Conservation (phyloP, 1,140 invertebrate genomes). For the Lamellibrachia luymesi region DNA sequence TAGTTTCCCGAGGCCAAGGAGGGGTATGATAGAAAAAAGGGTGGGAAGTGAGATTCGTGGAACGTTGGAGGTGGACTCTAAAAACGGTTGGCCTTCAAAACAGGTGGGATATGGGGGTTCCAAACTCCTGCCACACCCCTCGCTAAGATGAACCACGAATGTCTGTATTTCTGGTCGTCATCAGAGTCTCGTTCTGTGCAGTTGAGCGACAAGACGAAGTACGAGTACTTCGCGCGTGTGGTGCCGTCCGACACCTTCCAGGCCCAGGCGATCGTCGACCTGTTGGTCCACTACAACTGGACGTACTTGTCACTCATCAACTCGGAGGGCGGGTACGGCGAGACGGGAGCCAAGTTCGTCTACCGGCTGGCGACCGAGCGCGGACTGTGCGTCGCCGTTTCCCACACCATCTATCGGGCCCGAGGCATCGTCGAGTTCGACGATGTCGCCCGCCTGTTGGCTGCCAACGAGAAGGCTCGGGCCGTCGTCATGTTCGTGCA, state of each 20-base stretch:
- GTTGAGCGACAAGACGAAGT: slow-evolving; percentile 45
- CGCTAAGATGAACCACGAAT: too few species aligned
- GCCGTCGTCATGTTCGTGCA: neutral
- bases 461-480: neutral
- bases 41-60: too few species aligned
- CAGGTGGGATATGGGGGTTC: too few species aligned
- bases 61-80: too few species aligned
- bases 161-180: neutral
- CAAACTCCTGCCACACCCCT: neutral
- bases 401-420: neutral
- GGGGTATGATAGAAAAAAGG: too few species aligned
- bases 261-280: slow-evolving; percentile 69
- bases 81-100: too few species aligned
- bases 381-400: neutral
- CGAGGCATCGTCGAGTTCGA: neutral
- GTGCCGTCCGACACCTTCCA: slow-evolving; percentile 59
- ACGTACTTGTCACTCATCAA: slow-evolving; percentile 71
- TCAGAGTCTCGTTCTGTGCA: slow-evolving; percentile 31
- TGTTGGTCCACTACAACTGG: slow-evolving; percentile 66
- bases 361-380: neutral
- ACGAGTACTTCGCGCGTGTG: slow-evolving; percentile 47
- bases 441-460: neutral
- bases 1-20: too few species aligned
- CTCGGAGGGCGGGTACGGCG: slow-evolving; percentile 59
- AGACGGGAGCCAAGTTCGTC: neutral